Evolutionary conservation across 1,140 invertebrate genomes (phyloP), one percentile per base, ranked within the genome.

Genomic region (Drosophila funebris): DNA sequence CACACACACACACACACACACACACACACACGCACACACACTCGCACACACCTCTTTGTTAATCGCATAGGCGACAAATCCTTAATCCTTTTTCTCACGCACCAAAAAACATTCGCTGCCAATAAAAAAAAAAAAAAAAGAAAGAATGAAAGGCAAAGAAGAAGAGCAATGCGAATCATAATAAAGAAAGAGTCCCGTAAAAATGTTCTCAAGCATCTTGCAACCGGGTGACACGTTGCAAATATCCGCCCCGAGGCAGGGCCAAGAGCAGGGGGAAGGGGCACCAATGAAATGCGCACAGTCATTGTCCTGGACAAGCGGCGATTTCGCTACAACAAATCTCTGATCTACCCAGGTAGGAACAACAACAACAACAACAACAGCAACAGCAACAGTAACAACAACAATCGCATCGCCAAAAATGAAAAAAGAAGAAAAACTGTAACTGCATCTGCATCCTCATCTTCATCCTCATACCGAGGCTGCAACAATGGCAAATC

Each of bases 1-100:
- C 14, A 46, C 29, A 36, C 57, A 20, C 18, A 37, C 11, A 13
- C 44, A 33, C 56, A 61, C 66, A 61, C 29, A 61, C 41, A 24
- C 52, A 41, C 27, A 24, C n/a, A 27, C 31, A 29, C 20, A 31
- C 27, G 31, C 31, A 9, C 44, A 50, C 11, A 31, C 11, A 41
- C 16, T 16, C 14, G 6, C 24, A 29, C 14, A 33, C 9, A 31
- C 3, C 48, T 41, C 53, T 56, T 67, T 73, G 54, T 66, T 72
- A 16, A 13, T 27, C 37, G 22, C 11, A 8, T 64, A 53, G 58
- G 78, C 52, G 77, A 85, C 82, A 81, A 48, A 70, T 71, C 57
- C 67, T 79, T 87, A 87, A 87, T 87, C 83, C 83, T 87, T 88
- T 85, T 87, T 87, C 83, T 87, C 83, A 87, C 83, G 83, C 83